Evolutionary conservation across 2,888 invertebrate species (phyloP).

Genomic region (Chrysomela aeneicollis): DNA sequence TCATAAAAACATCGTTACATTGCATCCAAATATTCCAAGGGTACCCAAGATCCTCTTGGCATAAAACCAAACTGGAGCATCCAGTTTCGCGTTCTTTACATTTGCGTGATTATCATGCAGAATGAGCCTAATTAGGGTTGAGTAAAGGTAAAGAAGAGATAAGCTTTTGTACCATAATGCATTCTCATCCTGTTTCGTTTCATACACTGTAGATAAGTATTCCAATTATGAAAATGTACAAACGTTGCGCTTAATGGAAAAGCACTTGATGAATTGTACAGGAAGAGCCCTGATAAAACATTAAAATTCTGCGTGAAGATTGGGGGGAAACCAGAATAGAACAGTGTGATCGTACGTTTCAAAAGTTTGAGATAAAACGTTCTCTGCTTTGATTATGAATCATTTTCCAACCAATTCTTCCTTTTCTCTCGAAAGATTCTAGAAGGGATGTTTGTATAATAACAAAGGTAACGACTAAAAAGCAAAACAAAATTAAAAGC

Average conservation of each 20-base stretch:
- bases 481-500: no score
- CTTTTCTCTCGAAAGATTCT: no score
- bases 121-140: constrained; percentile 21
- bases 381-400: no score
- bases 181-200: constrained; percentile 25
- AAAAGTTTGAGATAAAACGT: no score
- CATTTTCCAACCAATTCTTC: no score
- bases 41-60: neutral
- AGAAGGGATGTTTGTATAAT: no score
- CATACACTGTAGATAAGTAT: constrained; percentile 27
- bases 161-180: constrained; percentile 31
- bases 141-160: constrained; percentile 16
- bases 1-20: neutral
- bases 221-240: constrained; percentile 26
- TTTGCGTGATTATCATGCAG: constrained; percentile 19
- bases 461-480: no score
- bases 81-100: constrained; percentile 13
- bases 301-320: neutral
- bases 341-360: no score
- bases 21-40: neutral
- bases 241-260: constrained; percentile 13
- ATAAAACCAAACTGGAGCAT: neutral
- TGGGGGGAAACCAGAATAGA: no score
- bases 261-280: constrained; percentile 17
- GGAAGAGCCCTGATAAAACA: constrained; percentile 2